Base-by-base conservation (phyloP, 2,888 invertebrate species). In the Zaprionus obscuricornis region DNA sequence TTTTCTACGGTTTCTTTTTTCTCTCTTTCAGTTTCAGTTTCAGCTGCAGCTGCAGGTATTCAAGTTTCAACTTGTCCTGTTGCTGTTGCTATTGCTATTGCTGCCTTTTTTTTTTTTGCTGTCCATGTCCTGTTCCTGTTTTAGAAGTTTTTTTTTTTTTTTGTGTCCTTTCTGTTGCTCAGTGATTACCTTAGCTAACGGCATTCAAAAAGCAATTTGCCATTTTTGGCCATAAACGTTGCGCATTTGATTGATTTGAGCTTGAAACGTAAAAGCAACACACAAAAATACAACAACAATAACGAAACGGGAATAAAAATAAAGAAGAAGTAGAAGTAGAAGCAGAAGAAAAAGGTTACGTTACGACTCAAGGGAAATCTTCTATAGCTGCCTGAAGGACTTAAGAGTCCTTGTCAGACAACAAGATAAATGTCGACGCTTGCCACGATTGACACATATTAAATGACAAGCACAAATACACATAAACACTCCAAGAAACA, bases 231-330 rank as follows among this genome's bases (percentile, higher is more conserved):
- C 84, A 83, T 85, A 77, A 83, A 75, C 75, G 79, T 40, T 40
- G 63, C 64, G 43, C 78, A 66, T 84, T 78, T 78, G 78, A 78
- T 78, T 78, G 78, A 85, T 78, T 85, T 79, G 81, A 54, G 66
- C 49, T 36, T 33, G 52, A 24, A 55, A 34, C 13, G n/a, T n/a
- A 34, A 29, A 33, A 33, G 34, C 11, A 36, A 31, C 33, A 40
- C 24, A 20, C 16, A 5, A 33, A 13, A 14, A 16, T 20, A 2
- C 10, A 24, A 26, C 13, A 10, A 24, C 22, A 4, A 7, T 4
- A 4, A 22, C 7, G 17, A 29, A 33, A 13, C 18, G 6, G 7
- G 8, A 7, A n/a, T 14, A 24, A 6, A 8, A 24, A 11, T n/a
- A 4, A 24, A 10, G 8, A 8, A 10, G 3, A n/a, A 2, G 1